Base-by-base conservation (phyloP, 1,140 invertebrate species). In the Zaprionus ghesquierei region DNA sequence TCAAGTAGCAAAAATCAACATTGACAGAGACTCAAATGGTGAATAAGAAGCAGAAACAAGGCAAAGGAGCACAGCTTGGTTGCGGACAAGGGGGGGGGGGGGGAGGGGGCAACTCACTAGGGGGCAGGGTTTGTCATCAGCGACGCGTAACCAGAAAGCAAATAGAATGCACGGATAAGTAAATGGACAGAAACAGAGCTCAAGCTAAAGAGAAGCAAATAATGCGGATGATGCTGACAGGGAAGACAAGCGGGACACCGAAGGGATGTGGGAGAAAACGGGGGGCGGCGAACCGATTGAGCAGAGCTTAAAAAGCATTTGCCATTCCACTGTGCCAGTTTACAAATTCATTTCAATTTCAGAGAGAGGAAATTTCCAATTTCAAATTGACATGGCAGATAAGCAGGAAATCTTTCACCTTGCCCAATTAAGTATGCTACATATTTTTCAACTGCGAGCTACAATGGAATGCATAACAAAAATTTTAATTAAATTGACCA, bases 1-100 rank as follows among this genome's bases (percentile, higher is more conserved):
- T 41, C 60, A 76, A 77, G 69, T 74, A 70, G 75, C 79, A 76
- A 84, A 77, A 69, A 85, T 75, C 77, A 85, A 85, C 77, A 85
- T 85, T 85, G 81, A 85, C 81, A 85, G 73, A 69, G 69, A 64
- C 33, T 64, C 62, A 54, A 71, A 66, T 74, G 69, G 56, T 72
- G 62, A 74, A 75, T 33, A 77, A 73, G 69, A 56, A 56, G 20
- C 23, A 25, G 23, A 18, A 29, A 20, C 3, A 54, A 54, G 53
- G 13, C 3, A 29, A 31, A 3, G 20, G 8, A 15, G 41, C 15
- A 38, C 15, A 29, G 12, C n/a, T n/a, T n/a, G n/a, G n/a, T n/a
- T 15, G 15, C 18, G 25, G 44, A 27, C 12, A 46, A 13, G 1
- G 9, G 0, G 23, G 1, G n/a, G 20, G n/a, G 6, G 2, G n/a